Evolutionary conservation across 2,113 vertebrate genomes (phyloP), one percentile per base, ranked within the genome.

Genomic region (Arizona elegans): DNA sequence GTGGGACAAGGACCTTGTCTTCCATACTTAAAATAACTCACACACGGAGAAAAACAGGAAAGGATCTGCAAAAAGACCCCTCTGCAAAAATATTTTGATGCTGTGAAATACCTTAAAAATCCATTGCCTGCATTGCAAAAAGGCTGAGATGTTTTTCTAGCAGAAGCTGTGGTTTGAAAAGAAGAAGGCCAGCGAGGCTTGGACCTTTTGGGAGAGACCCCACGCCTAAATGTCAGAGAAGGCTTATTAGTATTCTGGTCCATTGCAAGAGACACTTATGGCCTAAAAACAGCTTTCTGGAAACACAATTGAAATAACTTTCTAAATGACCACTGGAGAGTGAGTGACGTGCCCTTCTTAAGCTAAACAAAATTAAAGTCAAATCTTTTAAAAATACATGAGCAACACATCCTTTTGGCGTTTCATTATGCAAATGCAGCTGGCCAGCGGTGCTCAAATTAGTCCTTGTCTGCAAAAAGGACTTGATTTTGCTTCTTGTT

Each of bases 341-440:
- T 97, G 98, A 98, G 97, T 97, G 97, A 97, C 96, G 43, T 97
- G 97, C 96, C 97, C 97, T 98, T 97, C 97, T 97, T 96, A 95
- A 95, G 96, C 97, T 96, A 97, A 97, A 97, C 96, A 95, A 97
- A 97, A 96, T 96, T 95, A 97, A 95, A 96, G 96, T 95, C 96
- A 97, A 97, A 96, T 96, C 97, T 96, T 93, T 96, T 96, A 97
- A 97, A 98, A 96, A 98, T 96, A 97, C 96, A 97, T 96, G 96
- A 98, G 96, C 97, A 93, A 95, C 97, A 96, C 95, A 94, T 95
- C 96, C 96, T 93, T 93, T 96, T 95, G 93, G 43, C 92, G 24
- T 96, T 95, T 97, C 97, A 93, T 97, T 97, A 97, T 97, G 97
- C 96, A 97, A 97, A 98, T 96, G 59, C 62, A 87, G 93, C 95